Evolutionary conservation across 2,797 vertebrate species (phyloP), one percentile per base, ranked within the genome.

Genomic region (Mallotus villosus): DNA sequence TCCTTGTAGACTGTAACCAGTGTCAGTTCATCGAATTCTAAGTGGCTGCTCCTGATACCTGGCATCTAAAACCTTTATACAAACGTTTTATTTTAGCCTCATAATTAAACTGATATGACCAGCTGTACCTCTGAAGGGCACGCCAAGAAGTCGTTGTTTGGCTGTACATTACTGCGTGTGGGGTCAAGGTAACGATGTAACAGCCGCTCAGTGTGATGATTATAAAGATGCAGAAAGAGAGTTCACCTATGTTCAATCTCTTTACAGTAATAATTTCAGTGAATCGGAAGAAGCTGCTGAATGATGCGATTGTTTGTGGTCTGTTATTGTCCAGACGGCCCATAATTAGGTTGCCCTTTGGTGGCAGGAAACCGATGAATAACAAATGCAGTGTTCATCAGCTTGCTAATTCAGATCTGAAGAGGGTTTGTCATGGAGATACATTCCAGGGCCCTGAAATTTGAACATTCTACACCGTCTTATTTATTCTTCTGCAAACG

Each of bases 351-450:
- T 12, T 69, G 67, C 63, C 58, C 58, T 67, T 67, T 67, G 58
- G 64, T 63, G 46, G 49, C 69, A 63, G 74, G 67, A 55, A 67
- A 29, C 58, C 55, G 29, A 67, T 70, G 64, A 67, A 75, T 71
- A 75, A 58, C 22, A 24, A 68, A 55, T 53, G 34, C 5, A 62
- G 22, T 17, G 14, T 51, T 53, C 53, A 55, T 55, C 74, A 53
- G 21, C 51, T 63, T 21, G 49, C 32, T 67, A 27, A 57, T 75
- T 71, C 65, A 41, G 73, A 70, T 68, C 67, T 71, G 66, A 46
- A 49, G 67, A 17, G 29, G 51, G 53, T 68, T 81, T 71, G 74
- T 76, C 74, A 81, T 78, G 65, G 68, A 67, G 70, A 81, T 11
- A 46, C 41, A 46, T 46, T 59, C 25, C 34, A 71, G 53, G 53